Conservation (phyloP, 2,888 invertebrate genomes). For the Cordilura impudica region DNA sequence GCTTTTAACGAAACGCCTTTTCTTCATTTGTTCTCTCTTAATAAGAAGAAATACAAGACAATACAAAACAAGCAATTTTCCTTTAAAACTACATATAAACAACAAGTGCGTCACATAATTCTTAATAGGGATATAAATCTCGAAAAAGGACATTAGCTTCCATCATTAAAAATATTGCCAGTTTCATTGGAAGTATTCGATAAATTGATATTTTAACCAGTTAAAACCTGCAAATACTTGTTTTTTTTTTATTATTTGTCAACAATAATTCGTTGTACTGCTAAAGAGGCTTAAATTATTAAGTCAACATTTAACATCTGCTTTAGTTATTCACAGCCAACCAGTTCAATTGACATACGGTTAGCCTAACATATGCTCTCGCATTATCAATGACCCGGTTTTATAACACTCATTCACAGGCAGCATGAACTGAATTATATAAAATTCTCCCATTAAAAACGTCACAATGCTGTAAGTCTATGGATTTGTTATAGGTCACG, state of each 20-base stretch:
- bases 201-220: too few relatives aligned
- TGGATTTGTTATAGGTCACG: conserved; percentile 65
- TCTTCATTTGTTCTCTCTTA: too few relatives aligned
- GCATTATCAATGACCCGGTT: not conserved
- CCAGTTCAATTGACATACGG: conserved; percentile 16
- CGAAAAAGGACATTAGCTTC: too few relatives aligned
- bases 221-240: conserved; percentile 50
- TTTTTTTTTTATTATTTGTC: conserved; percentile 47
- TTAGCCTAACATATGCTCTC: conserved; percentile 31
- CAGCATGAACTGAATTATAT: conserved; percentile 19
- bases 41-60: too few relatives aligned
- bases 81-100: too few relatives aligned
- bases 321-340: conserved; percentile 44
- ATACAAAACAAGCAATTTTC: too few relatives aligned
- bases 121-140: too few relatives aligned
- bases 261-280: conserved; percentile 1
- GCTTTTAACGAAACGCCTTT: too few relatives aligned
- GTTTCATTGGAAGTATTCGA: too few relatives aligned
- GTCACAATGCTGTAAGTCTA: conserved; percentile 58
- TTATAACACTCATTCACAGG: not conserved
- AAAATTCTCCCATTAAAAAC: too few relatives aligned
- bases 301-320: conserved; percentile 50
- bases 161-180: too few relatives aligned
- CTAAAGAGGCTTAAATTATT: conserved; percentile 41
- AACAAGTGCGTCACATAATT: too few relatives aligned